Evolutionary conservation across 2,797 vertebrate species (phyloP), one percentile per base, ranked within the genome.

Genomic region (Scomberomorus guttatus): DNA sequence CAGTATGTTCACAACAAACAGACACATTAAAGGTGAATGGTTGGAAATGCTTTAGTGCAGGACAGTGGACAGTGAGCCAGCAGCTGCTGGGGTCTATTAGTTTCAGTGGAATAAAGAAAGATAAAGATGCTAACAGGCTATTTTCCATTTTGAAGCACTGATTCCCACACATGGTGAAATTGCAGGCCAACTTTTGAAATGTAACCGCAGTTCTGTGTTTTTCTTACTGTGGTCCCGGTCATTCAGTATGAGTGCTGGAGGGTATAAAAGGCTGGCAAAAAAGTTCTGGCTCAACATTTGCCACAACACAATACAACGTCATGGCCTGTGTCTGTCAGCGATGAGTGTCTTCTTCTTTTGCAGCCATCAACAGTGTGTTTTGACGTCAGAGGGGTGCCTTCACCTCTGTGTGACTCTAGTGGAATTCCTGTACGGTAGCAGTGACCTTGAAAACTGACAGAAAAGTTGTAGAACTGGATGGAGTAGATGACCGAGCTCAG

Each of bases 201-300:
- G 25, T 27, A 39, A 51, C 14, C 27, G 46, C 25, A 57, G 15
- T 10, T 24, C 6, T 37, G 57, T 39, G 34, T 72, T 58, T 54
- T 32, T 70, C 25, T 66, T 5, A 12, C 54, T 72, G 60, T n/a
- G 44, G 68, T 59, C 54, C 44, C 15, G n/a, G 34, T 34, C 15
- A 15, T 7, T 15, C 32, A 58, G 52, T n/a, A 6, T 20, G 54
- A 50, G 48, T 60, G 11, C 68, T 32, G 9, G 22, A 48, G 32
- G 44, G 25, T 56, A 20, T 18, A 27, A n/a, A n/a, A 59, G 7
- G 20, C 50, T 5, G 34, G 34, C 34, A 37, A 37, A 37, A 32
- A 42, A 42, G 39, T 42, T 42, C 39, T 42, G 39, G 39, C 39
- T 42, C 39, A 42, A 42, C 37, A 13, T 39, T 22, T 51, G 29